Evolutionary conservation across 2,113 vertebrate genomes (phyloP).

Genomic region (Delphinus delphis): DNA sequence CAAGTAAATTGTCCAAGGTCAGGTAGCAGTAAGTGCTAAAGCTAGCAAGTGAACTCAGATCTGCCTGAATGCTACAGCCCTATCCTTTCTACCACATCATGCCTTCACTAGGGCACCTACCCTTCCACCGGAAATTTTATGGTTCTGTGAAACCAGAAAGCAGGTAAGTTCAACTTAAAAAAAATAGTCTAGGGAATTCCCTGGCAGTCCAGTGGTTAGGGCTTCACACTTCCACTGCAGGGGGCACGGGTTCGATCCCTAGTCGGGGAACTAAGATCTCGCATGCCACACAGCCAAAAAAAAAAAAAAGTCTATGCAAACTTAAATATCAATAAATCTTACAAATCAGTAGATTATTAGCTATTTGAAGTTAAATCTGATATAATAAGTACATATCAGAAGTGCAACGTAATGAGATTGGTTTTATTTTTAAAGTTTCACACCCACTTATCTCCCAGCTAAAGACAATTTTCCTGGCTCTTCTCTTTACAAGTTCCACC

Average conservation of each 20-base stretch:
- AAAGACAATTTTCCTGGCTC: background rate
- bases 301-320: background rate
- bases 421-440: background rate
- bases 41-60: background rate
- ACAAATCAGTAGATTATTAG: background rate
- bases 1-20: background rate
- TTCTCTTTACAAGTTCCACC: background rate
- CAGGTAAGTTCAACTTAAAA: background rate
- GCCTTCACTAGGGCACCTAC: background rate
- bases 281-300: accelerated
- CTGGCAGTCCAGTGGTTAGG: background rate
- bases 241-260: background rate
- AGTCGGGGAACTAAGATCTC: background rate
- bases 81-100: background rate
- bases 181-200: background rate
- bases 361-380: background rate
- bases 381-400: background rate
- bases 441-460: background rate
- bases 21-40: background rate
- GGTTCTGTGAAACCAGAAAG: background rate
- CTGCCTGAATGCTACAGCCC: background rate
- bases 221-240: background rate
- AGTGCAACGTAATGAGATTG: background rate
- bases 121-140: background rate
- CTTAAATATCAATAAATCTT: background rate